Evolutionary conservation across 2,797 vertebrate species (phyloP).

Genomic region (Manis pentadactyla): DNA sequence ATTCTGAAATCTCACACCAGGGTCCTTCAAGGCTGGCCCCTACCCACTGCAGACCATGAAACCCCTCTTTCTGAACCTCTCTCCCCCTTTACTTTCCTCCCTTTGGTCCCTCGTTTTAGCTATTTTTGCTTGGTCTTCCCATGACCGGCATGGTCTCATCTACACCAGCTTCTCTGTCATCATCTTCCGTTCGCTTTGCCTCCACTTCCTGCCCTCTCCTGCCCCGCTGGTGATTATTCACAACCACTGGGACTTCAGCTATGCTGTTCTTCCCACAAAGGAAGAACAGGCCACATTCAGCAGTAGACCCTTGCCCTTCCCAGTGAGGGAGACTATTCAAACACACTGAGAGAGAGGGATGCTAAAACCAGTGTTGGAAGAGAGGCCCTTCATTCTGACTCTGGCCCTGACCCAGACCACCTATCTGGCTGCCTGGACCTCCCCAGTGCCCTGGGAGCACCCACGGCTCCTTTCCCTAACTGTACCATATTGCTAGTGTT

Average conservation of each 20-base stretch:
- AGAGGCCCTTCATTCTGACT: background rate
- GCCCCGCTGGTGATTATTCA: background rate
- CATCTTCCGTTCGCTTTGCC: background rate
- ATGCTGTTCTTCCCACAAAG: background rate
- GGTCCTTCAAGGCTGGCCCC: background rate
- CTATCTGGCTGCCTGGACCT: background rate
- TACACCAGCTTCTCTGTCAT: background rate
- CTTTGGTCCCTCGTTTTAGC: background rate
- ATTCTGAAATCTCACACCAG: background rate
- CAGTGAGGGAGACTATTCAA: background rate
- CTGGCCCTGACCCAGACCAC: background rate
- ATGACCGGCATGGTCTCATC: background rate
- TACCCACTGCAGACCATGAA: background rate
- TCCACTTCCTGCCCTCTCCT: constrained; percentile 28
- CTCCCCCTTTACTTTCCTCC: background rate
- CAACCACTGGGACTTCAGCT: background rate
- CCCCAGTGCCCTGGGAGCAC: background rate
- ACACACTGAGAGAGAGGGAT: background rate
- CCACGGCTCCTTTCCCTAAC: background rate
- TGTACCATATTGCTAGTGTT: background rate
- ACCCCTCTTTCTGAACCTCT: background rate
- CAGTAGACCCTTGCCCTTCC: background rate
- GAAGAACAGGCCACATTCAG: background rate
- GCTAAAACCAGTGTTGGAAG: background rate
- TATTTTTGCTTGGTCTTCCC: background rate